Percentiles rank a stretch among this genome's conserved stretches.
phyloP scores from a whole-genome alignment of 2,797 vertebrate species.

The Pristis pectinata region DNA sequence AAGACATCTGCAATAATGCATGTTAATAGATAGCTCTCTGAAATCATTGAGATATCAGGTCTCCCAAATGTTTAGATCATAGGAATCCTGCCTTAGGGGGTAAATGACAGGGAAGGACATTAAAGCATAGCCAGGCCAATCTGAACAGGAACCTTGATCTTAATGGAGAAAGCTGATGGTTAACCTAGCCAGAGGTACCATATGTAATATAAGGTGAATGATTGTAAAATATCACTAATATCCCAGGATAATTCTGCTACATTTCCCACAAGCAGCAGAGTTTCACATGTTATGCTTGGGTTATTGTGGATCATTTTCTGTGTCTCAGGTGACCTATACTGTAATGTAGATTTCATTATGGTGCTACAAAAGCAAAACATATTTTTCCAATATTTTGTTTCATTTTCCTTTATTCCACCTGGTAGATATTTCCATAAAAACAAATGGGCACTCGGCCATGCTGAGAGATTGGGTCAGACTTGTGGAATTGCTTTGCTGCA shows the following conservation, averaged over 20 bases:
- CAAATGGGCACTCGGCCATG: neutral
- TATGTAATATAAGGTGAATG: neutral
- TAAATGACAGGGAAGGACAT: neutral
- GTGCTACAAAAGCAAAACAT: neutral
- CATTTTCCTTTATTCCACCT: neutral
- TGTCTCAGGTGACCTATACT: neutral
- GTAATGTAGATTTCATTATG: neutral
- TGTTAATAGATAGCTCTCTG: neutral
- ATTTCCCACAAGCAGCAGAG: neutral
- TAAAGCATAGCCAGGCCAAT: neutral
- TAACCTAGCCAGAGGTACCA: neutral
- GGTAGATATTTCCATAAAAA: constrained; percentile 28
- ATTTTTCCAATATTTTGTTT: constrained; percentile 9
- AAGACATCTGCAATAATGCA: neutral
- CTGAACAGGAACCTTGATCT: neutral
- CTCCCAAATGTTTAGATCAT: neutral
- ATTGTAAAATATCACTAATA: neutral
- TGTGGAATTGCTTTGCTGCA: constrained; percentile 22
- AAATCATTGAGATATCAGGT: neutral
- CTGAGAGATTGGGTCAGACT: neutral
- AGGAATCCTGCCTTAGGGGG: neutral
- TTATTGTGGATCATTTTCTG: neutral
- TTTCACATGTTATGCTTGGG: neutral
- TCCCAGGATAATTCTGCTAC: neutral
- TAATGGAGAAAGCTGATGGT: neutral